These are phyloP conservation scores for Autographa pulchrina DNA, from an alignment of 2,888 invertebrate genomes.

Conservation along the genomic window DNA sequence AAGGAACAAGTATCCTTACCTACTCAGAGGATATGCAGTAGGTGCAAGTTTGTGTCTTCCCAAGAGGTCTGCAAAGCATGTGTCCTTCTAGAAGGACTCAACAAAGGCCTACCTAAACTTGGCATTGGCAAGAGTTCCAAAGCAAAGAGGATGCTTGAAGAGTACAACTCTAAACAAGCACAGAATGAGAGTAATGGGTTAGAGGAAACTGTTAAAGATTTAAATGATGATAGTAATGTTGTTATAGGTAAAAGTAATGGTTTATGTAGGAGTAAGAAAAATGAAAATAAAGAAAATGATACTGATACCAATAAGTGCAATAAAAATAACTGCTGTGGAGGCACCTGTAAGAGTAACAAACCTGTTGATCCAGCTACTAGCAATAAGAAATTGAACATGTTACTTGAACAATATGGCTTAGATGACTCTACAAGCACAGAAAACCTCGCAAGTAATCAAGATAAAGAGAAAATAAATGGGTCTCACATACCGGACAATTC, in stretches of 20 bases:
- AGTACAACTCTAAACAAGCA: conserved; percentile 80
- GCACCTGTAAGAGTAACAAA: conserved; percentile 61
- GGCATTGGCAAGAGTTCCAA: conserved; percentile 97
- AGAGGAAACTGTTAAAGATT: conserved; percentile 66
- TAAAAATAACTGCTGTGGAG: conserved; percentile 66
- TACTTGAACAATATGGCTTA: conserved; percentile 74
- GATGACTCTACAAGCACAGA: conserved; percentile 53
- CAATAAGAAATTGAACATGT: conserved; percentile 71
- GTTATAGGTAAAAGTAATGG: conserved; percentile 59
- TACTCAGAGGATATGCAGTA: conserved; percentile 93
- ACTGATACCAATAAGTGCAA: conserved; percentile 47
- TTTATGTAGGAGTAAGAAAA: conserved; percentile 57
- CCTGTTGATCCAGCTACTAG: conserved; percentile 46
- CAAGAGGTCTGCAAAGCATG: conserved; percentile 99
- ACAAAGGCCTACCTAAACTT: conserved; percentile 96
- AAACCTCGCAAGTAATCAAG: conserved; percentile 24
- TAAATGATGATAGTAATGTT: conserved; percentile 64
- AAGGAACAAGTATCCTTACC: conserved; percentile 96
- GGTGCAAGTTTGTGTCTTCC: conserved; percentile 97
- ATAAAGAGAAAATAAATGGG: conserved; percentile 37
- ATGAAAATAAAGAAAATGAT: conserved; percentile 32
- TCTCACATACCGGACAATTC: conserved; percentile 53
- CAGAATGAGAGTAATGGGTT: conserved; percentile 52
- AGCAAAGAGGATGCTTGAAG: conserved; percentile 91
- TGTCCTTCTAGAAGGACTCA: conserved; percentile 97